These are phyloP conservation scores for Galerucella nymphaeae DNA, from an alignment of 2,888 invertebrate species.

Conservation along the genomic window DNA sequence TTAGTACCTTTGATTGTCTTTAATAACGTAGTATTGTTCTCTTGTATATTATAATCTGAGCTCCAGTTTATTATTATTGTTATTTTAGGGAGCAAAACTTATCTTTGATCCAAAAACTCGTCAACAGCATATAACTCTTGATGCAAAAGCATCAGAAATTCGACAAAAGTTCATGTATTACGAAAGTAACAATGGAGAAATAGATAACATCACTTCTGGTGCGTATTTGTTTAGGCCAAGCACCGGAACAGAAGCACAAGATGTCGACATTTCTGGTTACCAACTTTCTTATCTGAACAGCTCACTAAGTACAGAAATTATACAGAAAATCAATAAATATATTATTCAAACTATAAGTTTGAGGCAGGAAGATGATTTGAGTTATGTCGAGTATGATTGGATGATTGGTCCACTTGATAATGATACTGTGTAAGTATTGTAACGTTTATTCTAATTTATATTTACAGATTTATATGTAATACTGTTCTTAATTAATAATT, in stretches of 20 bases:
- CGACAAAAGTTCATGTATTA: constrained; percentile 79
- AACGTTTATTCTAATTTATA: too few species aligned
- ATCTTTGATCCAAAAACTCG: constrained; percentile 70
- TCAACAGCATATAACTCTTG: constrained; percentile 56
- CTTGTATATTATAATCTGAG: too few species aligned
- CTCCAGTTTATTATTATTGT: not conserved
- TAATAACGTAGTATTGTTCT: too few species aligned
- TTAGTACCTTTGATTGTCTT: too few species aligned
- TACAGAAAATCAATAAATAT: constrained; percentile 76
- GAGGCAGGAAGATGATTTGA: constrained; percentile 70
- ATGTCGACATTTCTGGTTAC: not conserved
- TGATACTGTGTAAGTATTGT: constrained; percentile 69
- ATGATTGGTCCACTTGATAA: constrained; percentile 76
- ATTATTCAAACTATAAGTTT: constrained; percentile 77
- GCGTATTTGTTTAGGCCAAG: constrained; percentile 89
- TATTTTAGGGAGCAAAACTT: constrained; percentile 56
- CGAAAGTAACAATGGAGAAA: constrained; percentile 71
- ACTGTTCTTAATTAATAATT: too few species aligned
- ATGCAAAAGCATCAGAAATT: constrained; percentile 62
- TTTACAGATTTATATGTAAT: too few species aligned
- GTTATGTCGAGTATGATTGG: constrained; percentile 78
- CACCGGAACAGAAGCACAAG: constrained; percentile 56
- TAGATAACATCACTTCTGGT: constrained; percentile 78
- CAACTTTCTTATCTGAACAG: constrained; percentile 12
- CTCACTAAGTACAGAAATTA: constrained; percentile 39